Conservation (phyloP, 2,888 invertebrate genomes). For the Agrotis exclamationis region DNA sequence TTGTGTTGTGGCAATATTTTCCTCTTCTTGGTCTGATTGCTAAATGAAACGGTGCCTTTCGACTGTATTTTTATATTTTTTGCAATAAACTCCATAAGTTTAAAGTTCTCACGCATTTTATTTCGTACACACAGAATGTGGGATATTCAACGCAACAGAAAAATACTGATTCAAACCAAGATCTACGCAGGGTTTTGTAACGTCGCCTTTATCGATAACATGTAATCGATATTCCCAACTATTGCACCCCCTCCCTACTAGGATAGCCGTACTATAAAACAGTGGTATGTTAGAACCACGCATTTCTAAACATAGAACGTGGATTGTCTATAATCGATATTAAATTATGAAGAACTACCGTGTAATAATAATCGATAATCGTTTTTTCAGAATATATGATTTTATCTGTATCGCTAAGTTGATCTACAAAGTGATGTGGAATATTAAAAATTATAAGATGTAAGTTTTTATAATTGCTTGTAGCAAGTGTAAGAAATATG, state of each 20-base stretch:
- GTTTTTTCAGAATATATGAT: slow-evolving; percentile 57
- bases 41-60: too few species aligned
- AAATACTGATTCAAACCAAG: background rate
- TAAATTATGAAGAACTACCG: slow-evolving; percentile 66
- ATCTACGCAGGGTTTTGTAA: background rate
- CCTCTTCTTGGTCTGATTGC: too few species aligned
- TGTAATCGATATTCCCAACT: slow-evolving; percentile 43
- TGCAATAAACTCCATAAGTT: too few species aligned
- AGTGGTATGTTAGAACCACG: slow-evolving; percentile 63
- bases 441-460: slow-evolving; percentile 43
- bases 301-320: slow-evolving; percentile 64
- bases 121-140: too few species aligned
- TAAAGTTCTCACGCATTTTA: too few species aligned
- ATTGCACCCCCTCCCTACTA: slow-evolving; percentile 47
- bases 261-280: slow-evolving; percentile 66
- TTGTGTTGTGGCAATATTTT: too few species aligned
- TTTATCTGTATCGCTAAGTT: slow-evolving; percentile 51
- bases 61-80: too few species aligned
- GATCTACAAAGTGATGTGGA: slow-evolving; percentile 55
- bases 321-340: slow-evolving; percentile 64
- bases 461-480: slow-evolving; percentile 55
- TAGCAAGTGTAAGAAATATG: slow-evolving; percentile 37
- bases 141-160: background rate
- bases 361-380: slow-evolving; percentile 67
- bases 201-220: background rate